Percentiles rank a stretch among this genome's conserved stretches.
phyloP scores from a whole-genome alignment of 2,888 invertebrate species.

The Creontiades dilutus region DNA sequence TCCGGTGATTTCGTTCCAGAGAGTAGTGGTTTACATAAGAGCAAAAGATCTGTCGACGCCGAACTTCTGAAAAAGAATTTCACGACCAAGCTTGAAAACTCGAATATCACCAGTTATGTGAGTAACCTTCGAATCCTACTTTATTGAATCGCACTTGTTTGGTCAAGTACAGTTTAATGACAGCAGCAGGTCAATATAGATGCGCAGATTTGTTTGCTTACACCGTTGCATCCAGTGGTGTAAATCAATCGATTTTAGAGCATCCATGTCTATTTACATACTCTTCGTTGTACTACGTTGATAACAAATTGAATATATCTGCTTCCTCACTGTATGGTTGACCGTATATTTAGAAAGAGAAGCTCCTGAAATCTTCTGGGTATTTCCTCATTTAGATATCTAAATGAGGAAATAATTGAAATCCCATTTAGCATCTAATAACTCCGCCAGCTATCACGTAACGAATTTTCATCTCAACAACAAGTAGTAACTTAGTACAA shows the following conservation, averaged over 20 bases:
- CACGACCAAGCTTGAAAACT: neutral
- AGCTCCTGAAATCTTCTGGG: no score
- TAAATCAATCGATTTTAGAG: neutral
- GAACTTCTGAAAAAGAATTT: neutral
- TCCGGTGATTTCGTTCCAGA: constrained; percentile 2
- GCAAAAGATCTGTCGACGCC: neutral
- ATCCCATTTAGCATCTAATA: no score
- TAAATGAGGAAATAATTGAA: no score
- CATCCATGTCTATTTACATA: neutral
- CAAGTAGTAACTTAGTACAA: no score
- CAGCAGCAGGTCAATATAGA: neutral
- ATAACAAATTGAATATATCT: no score
- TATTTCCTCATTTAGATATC: no score
- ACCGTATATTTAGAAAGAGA: no score
- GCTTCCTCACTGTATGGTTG: no score
- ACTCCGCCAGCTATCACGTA: no score
- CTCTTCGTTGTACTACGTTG: neutral
- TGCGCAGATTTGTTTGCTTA: neutral
- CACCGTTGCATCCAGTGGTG: neutral
- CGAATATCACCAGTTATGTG: constrained; percentile 63
- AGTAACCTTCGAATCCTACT: neutral
- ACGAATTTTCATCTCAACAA: no score
- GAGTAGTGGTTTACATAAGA: neutral
- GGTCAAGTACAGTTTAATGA: neutral
- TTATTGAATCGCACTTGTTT: neutral